These are phyloP conservation scores for Umimayanthus kanabou DNA, from an alignment of 92 coral and sea anemone species.

Conservation along the genomic window DNA sequence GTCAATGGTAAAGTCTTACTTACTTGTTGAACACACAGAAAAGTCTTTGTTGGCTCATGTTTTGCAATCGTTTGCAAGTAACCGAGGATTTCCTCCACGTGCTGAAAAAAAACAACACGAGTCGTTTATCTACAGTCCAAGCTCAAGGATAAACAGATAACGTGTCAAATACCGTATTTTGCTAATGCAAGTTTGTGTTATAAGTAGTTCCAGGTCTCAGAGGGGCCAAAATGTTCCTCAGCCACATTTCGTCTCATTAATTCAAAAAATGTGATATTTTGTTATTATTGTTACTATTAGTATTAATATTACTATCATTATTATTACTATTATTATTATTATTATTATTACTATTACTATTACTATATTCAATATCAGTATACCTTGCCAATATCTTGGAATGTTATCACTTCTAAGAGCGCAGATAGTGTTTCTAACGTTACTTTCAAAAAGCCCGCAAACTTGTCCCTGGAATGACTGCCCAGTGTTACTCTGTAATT, in stretches of 20 bases:
- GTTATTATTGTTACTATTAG: no score
- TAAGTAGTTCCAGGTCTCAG: not conserved
- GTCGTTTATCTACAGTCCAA: not conserved
- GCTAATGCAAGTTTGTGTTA: not conserved
- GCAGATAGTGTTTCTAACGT: slow-evolving; percentile 73
- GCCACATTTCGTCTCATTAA: no score
- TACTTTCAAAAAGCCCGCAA: slow-evolving; percentile 71
- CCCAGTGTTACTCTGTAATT: slow-evolving; percentile 88
- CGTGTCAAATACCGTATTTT: no score
- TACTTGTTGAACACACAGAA: slow-evolving; percentile 96
- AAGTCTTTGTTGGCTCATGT: slow-evolving; percentile 77
- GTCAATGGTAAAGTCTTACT: not conserved
- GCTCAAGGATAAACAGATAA: not conserved
- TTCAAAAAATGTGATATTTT: no score
- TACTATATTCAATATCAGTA: not conserved
- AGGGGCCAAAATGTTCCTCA: no score
- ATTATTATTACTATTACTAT: not conserved
- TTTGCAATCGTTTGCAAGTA: slow-evolving; percentile 88
- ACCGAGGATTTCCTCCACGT: slow-evolving; percentile 97
- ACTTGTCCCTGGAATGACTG: slow-evolving; percentile 75
- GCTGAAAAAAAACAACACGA: slow-evolving; percentile 57
- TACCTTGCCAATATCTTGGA: slow-evolving; percentile 94
- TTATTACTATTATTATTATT: no score
- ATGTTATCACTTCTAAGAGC: slow-evolving; percentile 86
- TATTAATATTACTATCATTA: no score